phyloP scores from a whole-genome alignment of 2,113 vertebrate genomes.

The Rhabdornis inornatus region DNA sequence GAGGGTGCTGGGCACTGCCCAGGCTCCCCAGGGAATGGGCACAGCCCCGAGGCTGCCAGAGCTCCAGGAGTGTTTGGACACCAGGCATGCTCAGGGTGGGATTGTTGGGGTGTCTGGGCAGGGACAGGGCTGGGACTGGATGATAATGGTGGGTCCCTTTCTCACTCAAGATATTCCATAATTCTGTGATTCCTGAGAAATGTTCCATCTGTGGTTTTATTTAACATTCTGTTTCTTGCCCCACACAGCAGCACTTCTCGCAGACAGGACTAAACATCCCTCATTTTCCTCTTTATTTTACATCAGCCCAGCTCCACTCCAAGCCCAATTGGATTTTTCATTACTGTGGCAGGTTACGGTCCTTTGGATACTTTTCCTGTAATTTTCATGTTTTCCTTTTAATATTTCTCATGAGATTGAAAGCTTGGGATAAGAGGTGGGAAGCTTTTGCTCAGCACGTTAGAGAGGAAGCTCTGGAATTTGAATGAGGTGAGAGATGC shows the following conservation, averaged over 20 bases:
- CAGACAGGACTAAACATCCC: not conserved
- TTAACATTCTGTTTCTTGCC: not conserved
- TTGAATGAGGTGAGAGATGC: slow-evolving; percentile 22
- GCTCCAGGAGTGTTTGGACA: fast-evolving
- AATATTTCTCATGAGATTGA: slow-evolving; percentile 41
- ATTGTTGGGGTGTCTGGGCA: not conserved
- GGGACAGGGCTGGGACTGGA: fast-evolving
- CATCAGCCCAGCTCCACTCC: not conserved
- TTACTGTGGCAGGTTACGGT: slow-evolving; percentile 3
- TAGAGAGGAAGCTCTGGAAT: not conserved
- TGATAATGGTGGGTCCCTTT: not conserved
- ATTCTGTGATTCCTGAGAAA: not conserved
- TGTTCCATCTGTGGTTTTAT: not conserved
- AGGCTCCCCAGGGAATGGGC: not conserved
- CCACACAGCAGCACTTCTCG: not conserved
- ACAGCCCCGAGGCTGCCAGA: not conserved
- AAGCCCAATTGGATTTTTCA: slow-evolving; percentile 18
- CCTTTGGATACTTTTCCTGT: slow-evolving; percentile 34
- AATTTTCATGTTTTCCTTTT: slow-evolving; percentile 50
- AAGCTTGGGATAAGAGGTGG: not conserved
- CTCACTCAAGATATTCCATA: not conserved
- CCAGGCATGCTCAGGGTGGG: not conserved
- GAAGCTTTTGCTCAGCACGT: not conserved
- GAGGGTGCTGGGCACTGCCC: not conserved
- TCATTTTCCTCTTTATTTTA: not conserved